These are phyloP conservation scores for Apoda limacodes DNA, from an alignment of 2,888 invertebrate species.

Conservation along the genomic window DNA sequence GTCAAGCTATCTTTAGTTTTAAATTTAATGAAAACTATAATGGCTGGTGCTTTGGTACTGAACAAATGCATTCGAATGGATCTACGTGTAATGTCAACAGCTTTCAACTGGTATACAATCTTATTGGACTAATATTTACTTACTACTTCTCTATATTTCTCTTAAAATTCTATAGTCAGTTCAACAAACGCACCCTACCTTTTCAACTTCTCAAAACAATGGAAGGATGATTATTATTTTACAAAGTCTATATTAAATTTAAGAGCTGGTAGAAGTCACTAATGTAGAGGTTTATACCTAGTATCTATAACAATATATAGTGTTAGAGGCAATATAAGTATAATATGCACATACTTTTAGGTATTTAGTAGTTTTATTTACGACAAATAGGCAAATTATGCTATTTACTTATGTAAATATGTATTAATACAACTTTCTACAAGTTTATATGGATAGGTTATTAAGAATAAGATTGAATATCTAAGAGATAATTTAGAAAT, in stretches of 20 bases:
- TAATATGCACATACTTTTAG: conserved; percentile 40
- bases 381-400: conserved; percentile 31
- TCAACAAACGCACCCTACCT: conserved; percentile 17
- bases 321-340: conserved; percentile 29
- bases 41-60: conserved; percentile 58
- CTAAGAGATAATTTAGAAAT: too few relatives aligned
- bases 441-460: too few relatives aligned
- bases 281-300: conserved; percentile 46
- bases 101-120: too few relatives aligned
- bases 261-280: conserved; percentile 60
- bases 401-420: too few relatives aligned
- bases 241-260: conserved; percentile 49
- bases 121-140: too few relatives aligned
- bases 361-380: conserved; percentile 42
- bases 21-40: conserved; percentile 47
- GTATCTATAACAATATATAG: too few relatives aligned
- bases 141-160: too few relatives aligned
- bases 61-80: conserved; percentile 64
- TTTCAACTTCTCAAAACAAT: conserved; percentile 28
- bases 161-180: too few relatives aligned
- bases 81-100: conserved; percentile 46
- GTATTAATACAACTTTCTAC: conserved; percentile 29
- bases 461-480: too few relatives aligned
- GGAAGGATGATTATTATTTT: conserved; percentile 60
- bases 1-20: too few relatives aligned